Evolutionary conservation across 2,113 vertebrate species (phyloP).

Genomic region (Lophura nycthemera): DNA sequence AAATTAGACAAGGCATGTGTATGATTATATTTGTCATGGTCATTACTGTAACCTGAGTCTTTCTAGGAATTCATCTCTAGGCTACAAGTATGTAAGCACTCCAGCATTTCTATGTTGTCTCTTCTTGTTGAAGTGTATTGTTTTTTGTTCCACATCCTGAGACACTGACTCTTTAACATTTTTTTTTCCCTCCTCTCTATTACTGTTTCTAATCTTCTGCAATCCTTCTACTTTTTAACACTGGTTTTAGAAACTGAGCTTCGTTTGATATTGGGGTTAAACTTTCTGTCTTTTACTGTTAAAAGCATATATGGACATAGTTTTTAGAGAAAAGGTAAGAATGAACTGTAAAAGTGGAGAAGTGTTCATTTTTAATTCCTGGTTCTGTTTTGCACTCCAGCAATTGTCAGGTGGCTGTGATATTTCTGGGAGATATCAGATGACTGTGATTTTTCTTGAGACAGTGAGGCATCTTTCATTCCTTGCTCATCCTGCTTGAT

Average conservation of each 20-base stretch:
- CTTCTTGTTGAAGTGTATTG: neutral
- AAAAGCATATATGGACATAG: neutral
- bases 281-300: neutral
- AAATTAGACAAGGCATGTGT: neutral
- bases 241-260: neutral
- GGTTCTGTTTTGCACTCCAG: slow-evolving; percentile 10
- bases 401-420: neutral
- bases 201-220: neutral
- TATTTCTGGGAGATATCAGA: neutral
- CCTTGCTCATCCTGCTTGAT: neutral
- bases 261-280: neutral
- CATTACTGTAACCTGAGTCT: neutral
- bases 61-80: neutral
- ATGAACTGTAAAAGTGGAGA: neutral
- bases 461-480: neutral
- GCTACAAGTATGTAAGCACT: neutral
- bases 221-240: neutral
- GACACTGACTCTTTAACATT: neutral
- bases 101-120: neutral
- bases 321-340: neutral
- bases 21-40: neutral
- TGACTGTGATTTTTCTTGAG: neutral
- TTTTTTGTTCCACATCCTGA: neutral
- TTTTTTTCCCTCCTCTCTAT: neutral
- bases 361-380: slow-evolving; percentile 12